These are phyloP conservation scores for Zoanthus gigantus DNA, from an alignment of 92 coral and sea anemone species.

Conservation along the genomic window DNA sequence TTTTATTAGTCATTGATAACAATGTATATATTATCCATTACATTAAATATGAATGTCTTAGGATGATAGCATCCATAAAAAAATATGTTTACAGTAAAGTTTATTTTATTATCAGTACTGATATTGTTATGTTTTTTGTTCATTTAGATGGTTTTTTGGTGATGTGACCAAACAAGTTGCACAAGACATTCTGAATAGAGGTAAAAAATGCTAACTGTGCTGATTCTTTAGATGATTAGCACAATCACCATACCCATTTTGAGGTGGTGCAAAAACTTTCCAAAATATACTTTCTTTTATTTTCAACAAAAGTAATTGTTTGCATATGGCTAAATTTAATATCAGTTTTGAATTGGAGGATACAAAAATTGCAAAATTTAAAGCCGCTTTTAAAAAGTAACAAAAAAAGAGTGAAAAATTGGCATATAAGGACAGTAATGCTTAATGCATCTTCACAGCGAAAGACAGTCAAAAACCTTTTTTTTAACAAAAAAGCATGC, in stretches of 20 bases:
- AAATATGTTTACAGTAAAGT: too few relatives aligned
- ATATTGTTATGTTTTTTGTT: not conserved
- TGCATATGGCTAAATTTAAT: not conserved
- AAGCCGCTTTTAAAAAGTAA: not conserved
- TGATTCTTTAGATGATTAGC: not conserved
- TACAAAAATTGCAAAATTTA: not conserved
- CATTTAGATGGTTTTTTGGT: slow-evolving; percentile 92
- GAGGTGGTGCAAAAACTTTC: not conserved
- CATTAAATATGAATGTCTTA: too few relatives aligned
- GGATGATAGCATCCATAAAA: too few relatives aligned
- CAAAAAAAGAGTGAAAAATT: not conserved
- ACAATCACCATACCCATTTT: not conserved
- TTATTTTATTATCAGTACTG: too few relatives aligned
- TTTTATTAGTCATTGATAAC: too few relatives aligned
- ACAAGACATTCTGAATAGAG: slow-evolving; percentile 88
- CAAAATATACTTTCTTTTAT: not conserved
- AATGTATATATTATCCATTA: too few relatives aligned
- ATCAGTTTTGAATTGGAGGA: not conserved
- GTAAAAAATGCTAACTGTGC: slow-evolving; percentile 40
- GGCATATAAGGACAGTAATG: not conserved
- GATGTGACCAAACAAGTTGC: slow-evolving; percentile 94
- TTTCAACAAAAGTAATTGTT: not conserved
- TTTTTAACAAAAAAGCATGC: not conserved
- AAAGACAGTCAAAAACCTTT: not conserved
- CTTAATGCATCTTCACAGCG: not conserved